Evolutionary conservation across 2,113 vertebrate species (phyloP), one percentile per base, ranked within the genome.

Genomic region (Paradoxurus hermaphroditus): DNA sequence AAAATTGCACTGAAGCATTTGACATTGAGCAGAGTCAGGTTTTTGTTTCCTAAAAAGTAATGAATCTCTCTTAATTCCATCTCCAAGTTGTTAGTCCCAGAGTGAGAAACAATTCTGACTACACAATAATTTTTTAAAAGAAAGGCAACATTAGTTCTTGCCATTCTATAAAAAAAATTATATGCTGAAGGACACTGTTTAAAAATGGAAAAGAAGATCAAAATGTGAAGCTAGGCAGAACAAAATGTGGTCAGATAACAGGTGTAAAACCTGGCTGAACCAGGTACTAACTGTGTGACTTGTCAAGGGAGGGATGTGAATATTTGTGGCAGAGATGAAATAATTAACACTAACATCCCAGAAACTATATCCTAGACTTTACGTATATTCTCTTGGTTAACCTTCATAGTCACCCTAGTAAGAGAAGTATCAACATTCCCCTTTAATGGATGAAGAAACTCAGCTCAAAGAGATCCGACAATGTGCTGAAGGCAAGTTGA

Each of bases 1-100:
- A 97, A 98, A 92, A 90, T 97, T 49, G 86, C 94, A 65, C 75
- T 51, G 97, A 98, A 97, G 53, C 53, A 14, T 95, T 98, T 97
- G 97, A 95, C 59, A 75, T 27, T 56, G 9, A 49, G 79, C 56
- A 98, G 94, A 46, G 72, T 95, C 79, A 82, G n/a, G 96, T 59
- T 97, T 97, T 49, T 72, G 3, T 91, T 86, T 95, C 91, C 96
- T 96, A 70, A 91, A 95, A 97, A 93, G 34, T 87, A 36, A 49
- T 44, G 79, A 92, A 56, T 34, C 92, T 79, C 23, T 78, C 62
- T 90, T 94, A 67, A 84, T 90, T 96, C 78, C 73, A 44, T 81
- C 63, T 96, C 34, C 62, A 96, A 85, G 65, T 11, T 97, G 86
- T 75, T 87, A 79, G 79, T 95, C 67, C 51, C 49, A 72, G 87